Conservation (phyloP, 2,888 invertebrate genomes). For the Invenusta paracnida region DNA sequence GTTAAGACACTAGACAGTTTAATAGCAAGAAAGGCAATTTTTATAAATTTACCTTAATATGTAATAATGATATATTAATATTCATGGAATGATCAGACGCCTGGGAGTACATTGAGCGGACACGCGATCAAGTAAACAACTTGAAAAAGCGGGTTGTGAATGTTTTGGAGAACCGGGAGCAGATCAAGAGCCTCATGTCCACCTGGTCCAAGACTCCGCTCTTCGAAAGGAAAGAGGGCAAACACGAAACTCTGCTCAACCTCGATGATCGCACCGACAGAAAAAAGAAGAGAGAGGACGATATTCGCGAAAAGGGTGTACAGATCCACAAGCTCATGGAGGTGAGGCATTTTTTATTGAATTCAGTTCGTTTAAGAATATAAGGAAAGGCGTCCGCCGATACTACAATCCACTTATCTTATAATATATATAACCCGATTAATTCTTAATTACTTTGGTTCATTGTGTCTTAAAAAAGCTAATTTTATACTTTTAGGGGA, state of each 20-base stretch:
- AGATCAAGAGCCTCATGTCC: constrained; percentile 73
- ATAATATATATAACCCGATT: no score
- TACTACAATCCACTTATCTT: no score
- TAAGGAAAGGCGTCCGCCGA: no score
- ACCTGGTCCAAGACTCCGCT: constrained; percentile 77
- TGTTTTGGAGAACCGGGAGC: constrained; percentile 77
- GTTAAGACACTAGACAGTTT: no score
- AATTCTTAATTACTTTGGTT: no score
- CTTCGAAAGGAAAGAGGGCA: constrained; percentile 81
- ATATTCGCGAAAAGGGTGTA: constrained; percentile 71
- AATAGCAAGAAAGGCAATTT: no score
- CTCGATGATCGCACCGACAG: constrained; percentile 76
- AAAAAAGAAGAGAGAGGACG: constrained; percentile 72
- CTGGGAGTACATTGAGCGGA: constrained; percentile 72
- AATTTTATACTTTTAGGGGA: no score
- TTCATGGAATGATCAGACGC: background rate
- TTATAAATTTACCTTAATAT: no score
- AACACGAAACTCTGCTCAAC: constrained; percentile 75
- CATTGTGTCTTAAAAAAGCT: no score
- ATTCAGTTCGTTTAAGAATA: background rate
- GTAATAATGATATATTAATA: no score
- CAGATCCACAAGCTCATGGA: constrained; percentile 71
- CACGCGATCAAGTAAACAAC: constrained; percentile 74
- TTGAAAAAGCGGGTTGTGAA: constrained; percentile 74
- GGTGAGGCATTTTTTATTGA: constrained; percentile 49